These are phyloP conservation scores for Halictus quadricinctus DNA, from an alignment of 2,888 invertebrate species.

Conservation along the genomic window DNA sequence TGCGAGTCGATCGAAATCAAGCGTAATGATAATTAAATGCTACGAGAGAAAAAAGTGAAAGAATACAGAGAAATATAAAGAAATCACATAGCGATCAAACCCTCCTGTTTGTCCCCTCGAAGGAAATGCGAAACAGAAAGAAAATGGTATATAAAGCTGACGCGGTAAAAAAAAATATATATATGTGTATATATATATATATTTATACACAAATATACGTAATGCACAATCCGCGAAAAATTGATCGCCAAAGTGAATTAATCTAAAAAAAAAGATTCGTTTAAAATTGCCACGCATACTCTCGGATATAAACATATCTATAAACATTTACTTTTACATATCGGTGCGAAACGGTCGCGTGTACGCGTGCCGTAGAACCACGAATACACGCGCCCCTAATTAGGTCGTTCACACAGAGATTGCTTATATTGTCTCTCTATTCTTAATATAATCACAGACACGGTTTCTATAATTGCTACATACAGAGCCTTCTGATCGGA, in stretches of 20 bases:
- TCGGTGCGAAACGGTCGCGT: slow-evolving; percentile 46
- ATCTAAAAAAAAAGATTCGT: slow-evolving; percentile 35
- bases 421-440: slow-evolving; percentile 73
- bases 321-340: slow-evolving; percentile 59
- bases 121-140: neutral
- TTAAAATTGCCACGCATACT: slow-evolving; percentile 60
- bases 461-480: slow-evolving; percentile 78
- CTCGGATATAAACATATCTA: slow-evolving; percentile 53
- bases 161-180: slow-evolving; percentile 14
- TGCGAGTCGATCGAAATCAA: slow-evolving; percentile 7
- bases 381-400: slow-evolving; percentile 56
- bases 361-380: slow-evolving; percentile 17
- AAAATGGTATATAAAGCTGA: neutral
- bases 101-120: neutral
- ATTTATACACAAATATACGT: neutral
- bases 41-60: neutral
- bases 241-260: slow-evolving; percentile 14
- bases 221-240: slow-evolving; percentile 27
- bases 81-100: slow-evolving; percentile 7
- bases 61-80: neutral
- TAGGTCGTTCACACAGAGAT: slow-evolving; percentile 69
- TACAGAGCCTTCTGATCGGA: slow-evolving; percentile 75
- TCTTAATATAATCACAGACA: slow-evolving; percentile 80
- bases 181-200: neutral
- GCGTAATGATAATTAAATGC: neutral